These are phyloP conservation scores for Parambassis ranga DNA, from an alignment of 2,797 vertebrate genomes.

Conservation along the genomic window DNA sequence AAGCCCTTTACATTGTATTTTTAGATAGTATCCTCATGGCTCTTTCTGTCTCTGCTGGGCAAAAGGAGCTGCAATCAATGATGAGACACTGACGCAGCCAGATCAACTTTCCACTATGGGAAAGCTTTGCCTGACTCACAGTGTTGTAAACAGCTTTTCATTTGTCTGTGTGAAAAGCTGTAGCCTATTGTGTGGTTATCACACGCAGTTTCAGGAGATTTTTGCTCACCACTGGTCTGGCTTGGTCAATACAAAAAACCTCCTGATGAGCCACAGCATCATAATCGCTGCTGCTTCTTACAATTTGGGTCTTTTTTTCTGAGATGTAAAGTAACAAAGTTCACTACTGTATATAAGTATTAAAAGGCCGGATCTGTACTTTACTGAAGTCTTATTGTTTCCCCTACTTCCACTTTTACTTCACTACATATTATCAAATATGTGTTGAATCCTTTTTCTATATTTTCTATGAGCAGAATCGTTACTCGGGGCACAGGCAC, in stretches of 20 bases:
- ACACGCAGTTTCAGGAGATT: not conserved
- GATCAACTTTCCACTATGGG: constrained; percentile 11
- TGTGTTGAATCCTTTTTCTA: too few relatives aligned
- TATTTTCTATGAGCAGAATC: too few relatives aligned
- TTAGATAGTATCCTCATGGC: constrained; percentile 13
- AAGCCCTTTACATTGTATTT: constrained; percentile 25
- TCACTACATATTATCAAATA: too few relatives aligned
- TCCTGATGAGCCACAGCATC: not conserved
- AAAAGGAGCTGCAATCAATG: constrained; percentile 31
- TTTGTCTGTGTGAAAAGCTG: not conserved
- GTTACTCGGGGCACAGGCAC: too few relatives aligned
- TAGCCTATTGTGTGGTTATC: not conserved
- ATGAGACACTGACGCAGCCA: constrained; percentile 9
- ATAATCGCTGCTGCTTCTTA: not conserved
- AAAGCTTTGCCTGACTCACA: constrained; percentile 7
- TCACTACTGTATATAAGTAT: too few relatives aligned
- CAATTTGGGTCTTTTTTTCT: not conserved
- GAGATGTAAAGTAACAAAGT: too few relatives aligned
- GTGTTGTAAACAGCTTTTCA: not conserved
- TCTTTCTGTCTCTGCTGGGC: not conserved
- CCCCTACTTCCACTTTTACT: too few relatives aligned
- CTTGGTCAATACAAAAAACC: too few relatives aligned
- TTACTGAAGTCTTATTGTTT: too few relatives aligned
- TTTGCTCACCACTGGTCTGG: not conserved
- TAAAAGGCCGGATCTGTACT: too few relatives aligned